phyloP scores from a whole-genome alignment of 2,113 vertebrate species.

The Anarhynchus alexandrinus region DNA sequence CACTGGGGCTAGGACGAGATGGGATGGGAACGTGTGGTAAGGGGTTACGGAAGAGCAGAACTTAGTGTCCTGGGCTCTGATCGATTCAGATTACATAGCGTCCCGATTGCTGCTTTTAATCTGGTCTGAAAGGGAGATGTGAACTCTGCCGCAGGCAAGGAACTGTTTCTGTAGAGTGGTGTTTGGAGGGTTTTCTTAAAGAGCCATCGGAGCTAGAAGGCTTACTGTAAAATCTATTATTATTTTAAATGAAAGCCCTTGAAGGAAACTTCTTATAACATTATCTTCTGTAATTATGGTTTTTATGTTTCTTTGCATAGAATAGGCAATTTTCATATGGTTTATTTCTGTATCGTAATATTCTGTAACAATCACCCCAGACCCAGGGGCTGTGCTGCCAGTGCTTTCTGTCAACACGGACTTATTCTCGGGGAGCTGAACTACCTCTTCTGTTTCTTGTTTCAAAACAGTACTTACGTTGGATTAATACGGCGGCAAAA shows the following conservation, averaged over 20 bases:
- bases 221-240: neutral
- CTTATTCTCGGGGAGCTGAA: neutral
- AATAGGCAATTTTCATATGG: neutral
- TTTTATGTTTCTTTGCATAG: neutral
- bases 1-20: neutral
- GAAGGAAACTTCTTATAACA: neutral
- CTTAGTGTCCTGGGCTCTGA: neutral
- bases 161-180: neutral
- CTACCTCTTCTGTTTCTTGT: neutral
- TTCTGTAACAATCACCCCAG: neutral
- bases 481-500: neutral
- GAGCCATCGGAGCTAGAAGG: neutral
- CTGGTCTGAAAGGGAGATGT: neutral
- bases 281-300: neutral
- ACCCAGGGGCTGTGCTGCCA: neutral
- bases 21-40: neutral
- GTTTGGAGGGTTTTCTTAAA: neutral
- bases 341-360: neutral
- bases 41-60: neutral
- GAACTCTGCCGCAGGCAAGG: neutral
- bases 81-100: neutral
- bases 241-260: neutral
- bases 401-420: neutral
- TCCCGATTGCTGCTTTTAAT: neutral
- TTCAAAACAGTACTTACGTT: fast-evolving